A percentile compares a stretch with the other conserved stretches of the same genome.
phyloP scores from a whole-genome alignment of 2,797 vertebrate genomes.

The Alauda arvensis region DNA sequence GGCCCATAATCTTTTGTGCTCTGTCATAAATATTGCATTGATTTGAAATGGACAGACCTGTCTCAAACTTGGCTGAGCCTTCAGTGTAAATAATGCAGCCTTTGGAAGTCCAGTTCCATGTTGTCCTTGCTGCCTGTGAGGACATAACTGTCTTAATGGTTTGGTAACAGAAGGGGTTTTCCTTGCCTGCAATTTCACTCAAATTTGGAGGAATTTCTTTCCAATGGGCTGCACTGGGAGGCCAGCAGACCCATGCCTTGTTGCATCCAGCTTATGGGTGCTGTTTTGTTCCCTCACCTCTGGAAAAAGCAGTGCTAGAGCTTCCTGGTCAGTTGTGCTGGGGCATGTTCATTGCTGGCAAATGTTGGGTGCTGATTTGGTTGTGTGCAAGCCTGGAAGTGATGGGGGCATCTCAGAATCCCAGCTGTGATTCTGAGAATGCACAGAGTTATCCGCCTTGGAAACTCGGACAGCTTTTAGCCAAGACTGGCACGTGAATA shows the following conservation, averaged over 20 bases:
- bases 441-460: fast-evolving
- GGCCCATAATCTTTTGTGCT: slow-evolving; percentile 1
- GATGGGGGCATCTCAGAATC: not conserved
- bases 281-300: not conserved
- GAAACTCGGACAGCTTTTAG: not conserved
- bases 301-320: not conserved
- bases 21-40: not conserved
- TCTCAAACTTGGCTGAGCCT: not conserved
- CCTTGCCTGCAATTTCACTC: not conserved
- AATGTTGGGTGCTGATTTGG: not conserved
- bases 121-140: not conserved
- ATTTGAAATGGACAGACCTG: slow-evolving; percentile 21
- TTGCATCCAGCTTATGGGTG: not conserved
- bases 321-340: fast-evolving
- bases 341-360: not conserved
- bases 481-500: not conserved
- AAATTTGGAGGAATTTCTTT: not conserved
- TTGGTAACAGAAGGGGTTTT: not conserved
- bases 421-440: not conserved
- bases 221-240: not conserved
- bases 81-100: not conserved
- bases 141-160: not conserved
- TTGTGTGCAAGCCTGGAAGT: not conserved
- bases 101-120: not conserved
- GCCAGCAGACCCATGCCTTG: not conserved